Percentiles rank a stretch among this genome's conserved stretches.
Conservation (phyloP, 2,113 vertebrate genomes). For the Osmerus eperlanus region DNA sequence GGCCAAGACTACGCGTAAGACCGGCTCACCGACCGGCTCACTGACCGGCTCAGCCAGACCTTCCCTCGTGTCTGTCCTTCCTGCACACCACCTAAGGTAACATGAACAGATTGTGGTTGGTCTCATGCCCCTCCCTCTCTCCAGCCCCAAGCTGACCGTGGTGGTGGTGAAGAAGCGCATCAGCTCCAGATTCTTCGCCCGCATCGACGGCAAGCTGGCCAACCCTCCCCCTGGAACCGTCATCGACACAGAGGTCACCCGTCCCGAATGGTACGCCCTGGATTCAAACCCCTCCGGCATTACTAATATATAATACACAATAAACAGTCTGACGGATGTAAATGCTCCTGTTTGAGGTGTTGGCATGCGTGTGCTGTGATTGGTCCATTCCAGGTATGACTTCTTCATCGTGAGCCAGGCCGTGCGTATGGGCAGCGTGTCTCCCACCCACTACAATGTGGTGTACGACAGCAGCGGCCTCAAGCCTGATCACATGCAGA, state of each 20-base stretch:
- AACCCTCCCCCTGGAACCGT: slow-evolving; percentile 92
- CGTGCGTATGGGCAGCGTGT: slow-evolving; percentile 78
- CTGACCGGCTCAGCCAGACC: no score
- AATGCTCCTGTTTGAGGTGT: neutral
- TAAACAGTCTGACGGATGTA: neutral
- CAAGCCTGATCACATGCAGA: slow-evolving; percentile 91
- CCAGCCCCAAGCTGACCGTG: slow-evolving; percentile 84
- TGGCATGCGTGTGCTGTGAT: neutral
- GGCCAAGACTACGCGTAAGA: slow-evolving; percentile 82
- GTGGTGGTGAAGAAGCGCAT: slow-evolving; percentile 94
- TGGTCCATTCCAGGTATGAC: slow-evolving; percentile 79
- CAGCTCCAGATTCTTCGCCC: slow-evolving; percentile 80
- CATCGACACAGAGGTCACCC: slow-evolving; percentile 85
- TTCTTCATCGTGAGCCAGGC: slow-evolving; percentile 93
- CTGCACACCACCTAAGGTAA: no score
- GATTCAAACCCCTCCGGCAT: neutral
- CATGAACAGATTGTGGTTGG: neutral
- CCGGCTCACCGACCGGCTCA: neutral
- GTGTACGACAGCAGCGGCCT: slow-evolving; percentile 87
- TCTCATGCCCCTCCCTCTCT: neutral
- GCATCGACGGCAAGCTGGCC: slow-evolving; percentile 62
- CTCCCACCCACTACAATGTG: slow-evolving; percentile 93
- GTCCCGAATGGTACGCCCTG: slow-evolving; percentile 85
- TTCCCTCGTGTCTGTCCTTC: no score
- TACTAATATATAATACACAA: neutral